Base-by-base conservation (phyloP, 1,140 invertebrate genomes). In the Leptinotarsa lineolata region DNA sequence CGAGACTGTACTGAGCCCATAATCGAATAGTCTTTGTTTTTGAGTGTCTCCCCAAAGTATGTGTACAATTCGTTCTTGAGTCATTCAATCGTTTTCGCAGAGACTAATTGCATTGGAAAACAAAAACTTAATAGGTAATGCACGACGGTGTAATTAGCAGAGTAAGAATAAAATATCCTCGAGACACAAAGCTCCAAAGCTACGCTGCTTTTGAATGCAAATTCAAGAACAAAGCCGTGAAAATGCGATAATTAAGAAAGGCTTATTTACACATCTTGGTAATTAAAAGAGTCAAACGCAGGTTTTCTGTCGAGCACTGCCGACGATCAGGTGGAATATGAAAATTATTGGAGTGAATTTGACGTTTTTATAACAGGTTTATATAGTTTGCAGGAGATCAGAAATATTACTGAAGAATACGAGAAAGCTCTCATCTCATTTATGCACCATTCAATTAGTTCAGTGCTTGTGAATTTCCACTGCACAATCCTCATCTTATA, bases 241-340 rank as follows among this genome's bases (percentile, higher is more conserved):
- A 68, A 75, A 75, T 64, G 74, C 64, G 74, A 68, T 75, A 75
- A 75, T 75, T 75, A 75, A 75, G 74, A 64, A 69, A 75, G 20
- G 61, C 61, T 63, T 54, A 54, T 63, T 22, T 63, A 63, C 61
- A n/a, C 61, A 21, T 75, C 69, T 72, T 70, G 74, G 61, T 75
- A 69, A 75, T 75, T 75, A 72, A 75, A 71, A 75, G 74, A 75
- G 74, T 75, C 74, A 75, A 59, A n/a, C 72, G 74, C 74, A 75
- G 74, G 48, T 54, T 54, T 54, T 54, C 48, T 18, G n/a, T 16
- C n/a, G 48, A 54, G 6, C 15, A 54, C 4, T 54, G 48, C 48
- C 48, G n/a, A 54, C 15, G 48, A 54, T 13, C 48, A 54, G 15
- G 48, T 54, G 48, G 6, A 54, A 18, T 18, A 54, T 39, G 8